A percentile compares a stretch with the other conserved stretches of the same genome.
phyloP scores from a whole-genome alignment of 2,888 invertebrate genomes.

The Chorisops tibialis region DNA sequence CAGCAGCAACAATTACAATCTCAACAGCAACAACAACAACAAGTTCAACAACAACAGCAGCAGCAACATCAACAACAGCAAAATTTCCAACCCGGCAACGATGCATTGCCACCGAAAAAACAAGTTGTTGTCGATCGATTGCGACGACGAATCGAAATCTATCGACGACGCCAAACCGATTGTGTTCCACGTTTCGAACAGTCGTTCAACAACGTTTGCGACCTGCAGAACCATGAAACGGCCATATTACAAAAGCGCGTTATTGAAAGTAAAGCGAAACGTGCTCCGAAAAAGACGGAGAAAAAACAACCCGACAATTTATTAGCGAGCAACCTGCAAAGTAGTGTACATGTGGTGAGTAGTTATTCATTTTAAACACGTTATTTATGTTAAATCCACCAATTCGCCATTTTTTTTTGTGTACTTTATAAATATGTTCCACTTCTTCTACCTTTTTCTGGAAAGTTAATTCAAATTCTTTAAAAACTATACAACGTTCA shows the following conservation, averaged over 20 bases:
- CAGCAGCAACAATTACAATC: conserved; percentile 36
- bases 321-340: conserved; percentile 58
- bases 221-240: conserved; percentile 88
- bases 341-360: conserved; percentile 75
- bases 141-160: conserved; percentile 80
- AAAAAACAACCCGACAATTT: conserved; percentile 57
- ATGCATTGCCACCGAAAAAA: conserved; percentile 72
- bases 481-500: too few relatives aligned
- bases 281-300: conserved; percentile 78
- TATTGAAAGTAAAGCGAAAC: conserved; percentile 87
- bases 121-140: conserved; percentile 85
- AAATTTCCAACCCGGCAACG: conserved; percentile 54
- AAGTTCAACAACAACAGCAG: conserved; percentile 41
- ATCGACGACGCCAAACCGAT: conserved; percentile 80
- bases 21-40: conserved; percentile 36
- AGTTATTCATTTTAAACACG: too few relatives aligned
- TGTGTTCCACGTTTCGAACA: conserved; percentile 86
- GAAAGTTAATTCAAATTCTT: too few relatives aligned
- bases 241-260: conserved; percentile 82
- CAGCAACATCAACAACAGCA: conserved; percentile 41
- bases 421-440: too few relatives aligned
- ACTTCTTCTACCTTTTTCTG: too few relatives aligned
- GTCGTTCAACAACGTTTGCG: conserved; percentile 80
- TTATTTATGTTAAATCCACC: too few relatives aligned
- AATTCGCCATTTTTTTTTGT: too few relatives aligned